Evolutionary conservation across 2,797 vertebrate species (phyloP), one percentile per base, ranked within the genome.

Genomic region (Epinephelus coioides): DNA sequence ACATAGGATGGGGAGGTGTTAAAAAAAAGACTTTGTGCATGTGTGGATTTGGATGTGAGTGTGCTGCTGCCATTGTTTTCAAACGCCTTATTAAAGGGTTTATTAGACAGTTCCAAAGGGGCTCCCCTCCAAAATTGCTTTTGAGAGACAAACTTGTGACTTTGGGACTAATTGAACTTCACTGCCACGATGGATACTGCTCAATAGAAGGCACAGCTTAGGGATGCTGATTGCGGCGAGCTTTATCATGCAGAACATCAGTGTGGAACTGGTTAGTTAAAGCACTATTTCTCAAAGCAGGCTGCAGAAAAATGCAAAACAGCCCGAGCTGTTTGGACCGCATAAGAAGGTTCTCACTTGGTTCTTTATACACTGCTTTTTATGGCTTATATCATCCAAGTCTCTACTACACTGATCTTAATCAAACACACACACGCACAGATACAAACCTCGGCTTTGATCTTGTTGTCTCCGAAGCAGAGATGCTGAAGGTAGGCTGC

Each of bases 391-490:
- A 74, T 64, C 44, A 34, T 62, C 18, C 21, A 38, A n/a, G 50
- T 63, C 27, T 30, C 27, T 30, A 6, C 5, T 76, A 78, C 18
- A 73, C 13, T 51, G 46, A 64, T 65, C 34, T 34, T 47, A 72
- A 77, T 69, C n/a, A 74, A 66, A 74, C 51, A 57, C 34, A 59
- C 46, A 69, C 63, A 40, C 17, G 50, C 51, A 56, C 21, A 70
- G 6, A 70, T 8, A 89, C 90, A 78, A 74, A 93, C 98, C 97
- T 99, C 97, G 7, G 97, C 97, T 96, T 98, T 99, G 94, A 98
- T 99, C 95, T 98, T 98, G 94, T 99, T 99, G 96, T 99, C 98
- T 94, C 98, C 98, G 0, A 98, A 99, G 92, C 98, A 99, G 73
- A 99, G 96, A 90, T 99, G 98, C 69, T 99, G 98, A 77, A 99